Base-by-base conservation (phyloP, 2,113 vertebrate species). In the Tretioscincus oriximinensis region DNA sequence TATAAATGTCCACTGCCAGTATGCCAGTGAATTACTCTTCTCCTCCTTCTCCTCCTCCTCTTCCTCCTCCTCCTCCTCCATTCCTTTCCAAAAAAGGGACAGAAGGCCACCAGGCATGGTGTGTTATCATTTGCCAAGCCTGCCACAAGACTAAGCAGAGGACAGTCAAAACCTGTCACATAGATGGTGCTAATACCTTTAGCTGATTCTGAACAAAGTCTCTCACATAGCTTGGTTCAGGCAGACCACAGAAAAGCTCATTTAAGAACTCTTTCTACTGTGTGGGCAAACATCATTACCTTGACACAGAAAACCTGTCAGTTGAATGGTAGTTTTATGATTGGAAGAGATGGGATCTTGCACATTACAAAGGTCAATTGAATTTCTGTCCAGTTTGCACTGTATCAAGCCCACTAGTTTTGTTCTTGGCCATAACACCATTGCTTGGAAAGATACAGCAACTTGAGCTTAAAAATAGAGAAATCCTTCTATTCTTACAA, bases 11-110 rank as follows among this genome's bases (percentile, higher is more conserved):
- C 71, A 73, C 54, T 73, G 75, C 65, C 78, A 69, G 35, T 68
- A 66, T 85, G 74, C 49, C 58, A 47, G 47, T 84, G 45, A 71
- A 89, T 84, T 87, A 41, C 45, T 41, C 35, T 41, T 41, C 35
- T 41, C 5, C 35, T 41, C 5, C 35, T 41, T 41, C 35, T 41
- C 5, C 35, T 41, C 5, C 35, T 41, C 5, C 35, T 41, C 5
- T 5, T 41, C 5, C 35, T 41, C 5, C 35, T 41, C 5, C 35
- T 41, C 35, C 35, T 41, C 35, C 51, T 58, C 18, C 18, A 58
- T 18, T 18, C 12, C 49, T 58, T 58, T 58, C 54, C 4, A 5
- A 58, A 18, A 14, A 58, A 58, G 54, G 54, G 54, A 18, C 12
- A 58, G 54, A 18, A 58, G 54, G 54, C 54, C 54, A 16, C 54